phyloP scores from a whole-genome alignment of 2,888 invertebrate species.

The Didymodactylos carnosus region DNA sequence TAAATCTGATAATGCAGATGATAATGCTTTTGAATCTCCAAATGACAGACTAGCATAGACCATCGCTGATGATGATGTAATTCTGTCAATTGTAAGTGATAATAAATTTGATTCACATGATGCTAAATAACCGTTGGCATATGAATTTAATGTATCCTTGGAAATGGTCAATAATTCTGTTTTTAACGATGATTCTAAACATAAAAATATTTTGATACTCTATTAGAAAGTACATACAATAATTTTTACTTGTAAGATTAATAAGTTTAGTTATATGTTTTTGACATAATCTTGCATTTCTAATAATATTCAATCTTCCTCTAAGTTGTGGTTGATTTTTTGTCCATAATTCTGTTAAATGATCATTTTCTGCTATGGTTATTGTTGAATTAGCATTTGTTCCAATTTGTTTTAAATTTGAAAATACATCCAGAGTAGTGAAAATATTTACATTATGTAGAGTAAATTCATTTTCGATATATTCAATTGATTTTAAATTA shows the following conservation, averaged over 20 bases:
- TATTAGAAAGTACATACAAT: not conserved
- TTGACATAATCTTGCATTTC: not conserved
- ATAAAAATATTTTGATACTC: not conserved
- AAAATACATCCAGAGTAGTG: not conserved
- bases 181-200: not conserved
- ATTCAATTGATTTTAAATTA: not conserved
- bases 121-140: not conserved
- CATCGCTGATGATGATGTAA: not conserved
- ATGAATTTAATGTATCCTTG: not conserved
- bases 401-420: not conserved
- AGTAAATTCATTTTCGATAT: not conserved
- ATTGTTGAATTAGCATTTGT: not conserved
- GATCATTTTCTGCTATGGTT: not conserved
- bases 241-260: not conserved
- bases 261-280: not conserved
- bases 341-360: not conserved
- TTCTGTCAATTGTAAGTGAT: not conserved
- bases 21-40: not conserved
- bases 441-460: not conserved
- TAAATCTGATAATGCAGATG: not conserved
- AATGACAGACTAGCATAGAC: not conserved
- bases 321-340: not conserved
- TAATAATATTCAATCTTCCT: not conserved
- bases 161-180: no score
- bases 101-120: not conserved